phyloP scores from a whole-genome alignment of 2,888 invertebrate genomes.

The Limulus polyphemus region DNA sequence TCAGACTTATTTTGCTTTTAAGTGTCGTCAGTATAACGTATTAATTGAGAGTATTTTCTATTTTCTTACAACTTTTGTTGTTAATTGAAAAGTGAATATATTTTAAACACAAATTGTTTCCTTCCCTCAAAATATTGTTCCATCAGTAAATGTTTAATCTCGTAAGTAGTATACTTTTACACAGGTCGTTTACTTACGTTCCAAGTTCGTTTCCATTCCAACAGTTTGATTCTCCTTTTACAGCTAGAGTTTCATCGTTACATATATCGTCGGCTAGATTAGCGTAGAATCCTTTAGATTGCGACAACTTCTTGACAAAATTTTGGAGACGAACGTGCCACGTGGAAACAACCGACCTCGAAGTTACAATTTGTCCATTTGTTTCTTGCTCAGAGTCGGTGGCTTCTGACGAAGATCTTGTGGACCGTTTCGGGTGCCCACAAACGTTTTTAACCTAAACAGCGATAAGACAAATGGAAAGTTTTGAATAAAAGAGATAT shows the following conservation, averaged over 20 bases:
- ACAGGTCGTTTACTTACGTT: slow-evolving; percentile 48
- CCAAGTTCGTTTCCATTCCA: slow-evolving; percentile 69
- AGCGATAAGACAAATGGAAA: slow-evolving; percentile 2
- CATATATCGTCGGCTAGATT: slow-evolving; percentile 67
- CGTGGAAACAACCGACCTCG: slow-evolving; percentile 8
- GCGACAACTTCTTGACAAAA: slow-evolving; percentile 32
- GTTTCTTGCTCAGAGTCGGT: background rate
- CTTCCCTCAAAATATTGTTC: too few species aligned
- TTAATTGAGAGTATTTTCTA: too few species aligned
- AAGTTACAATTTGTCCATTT: background rate
- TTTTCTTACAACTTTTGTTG: too few species aligned
- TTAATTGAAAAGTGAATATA: too few species aligned
- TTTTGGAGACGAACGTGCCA: slow-evolving; percentile 23
- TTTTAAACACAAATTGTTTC: too few species aligned
- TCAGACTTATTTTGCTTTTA: too few species aligned
- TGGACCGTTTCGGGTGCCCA: slow-evolving; percentile 20
- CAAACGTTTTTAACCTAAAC: slow-evolving; percentile 23
- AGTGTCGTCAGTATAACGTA: too few species aligned
- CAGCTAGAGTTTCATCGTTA: slow-evolving; percentile 45
- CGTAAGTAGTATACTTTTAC: too few species aligned
- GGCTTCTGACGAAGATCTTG: slow-evolving; percentile 9
- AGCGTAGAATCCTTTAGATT: slow-evolving; percentile 68
- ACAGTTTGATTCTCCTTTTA: slow-evolving; percentile 48
- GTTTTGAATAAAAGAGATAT: too few species aligned
- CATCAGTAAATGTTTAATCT: too few species aligned